Evolutionary conservation across 2,888 invertebrate species (phyloP).

Genomic region (Caenorhabditis angaria): DNA sequence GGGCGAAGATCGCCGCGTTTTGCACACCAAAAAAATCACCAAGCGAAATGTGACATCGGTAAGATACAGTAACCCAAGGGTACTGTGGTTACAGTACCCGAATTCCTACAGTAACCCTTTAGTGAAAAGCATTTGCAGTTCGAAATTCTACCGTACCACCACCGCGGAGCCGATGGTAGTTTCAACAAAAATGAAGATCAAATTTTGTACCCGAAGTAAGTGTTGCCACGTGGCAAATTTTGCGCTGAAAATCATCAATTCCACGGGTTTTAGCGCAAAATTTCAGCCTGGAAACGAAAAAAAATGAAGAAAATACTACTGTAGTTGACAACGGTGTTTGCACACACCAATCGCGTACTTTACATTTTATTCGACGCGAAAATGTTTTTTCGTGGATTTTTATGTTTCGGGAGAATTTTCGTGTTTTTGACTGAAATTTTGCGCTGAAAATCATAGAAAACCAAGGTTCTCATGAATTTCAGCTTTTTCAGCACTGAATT

Average conservation of each 20-base stretch:
- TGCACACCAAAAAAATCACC: slow-evolving; percentile 30
- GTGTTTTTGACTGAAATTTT: too few relatives aligned
- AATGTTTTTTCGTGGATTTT: not conserved
- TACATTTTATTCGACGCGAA: not conserved
- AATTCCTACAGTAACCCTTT: slow-evolving; percentile 13
- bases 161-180: slow-evolving; percentile 7
- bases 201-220: slow-evolving; percentile 37
- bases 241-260: too few relatives aligned
- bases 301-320: too few relatives aligned
- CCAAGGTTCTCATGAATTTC: too few relatives aligned
- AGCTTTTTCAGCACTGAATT: too few relatives aligned
- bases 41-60: slow-evolving; percentile 11
- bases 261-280: not conserved
- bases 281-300: not conserved
- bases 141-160: slow-evolving; percentile 16
- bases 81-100: not conserved
- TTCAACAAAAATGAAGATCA: slow-evolving; percentile 10
- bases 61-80: slow-evolving; percentile 8
- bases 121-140: slow-evolving; percentile 16
- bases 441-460: too few relatives aligned
- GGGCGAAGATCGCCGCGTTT: slow-evolving; percentile 17
- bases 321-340: too few relatives aligned
- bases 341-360: not conserved
- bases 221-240: not conserved
- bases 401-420: too few relatives aligned